Percentiles rank a stretch among this genome's conserved stretches.
These are phyloP conservation scores for Sebastes fasciatus DNA, from an alignment of 2,113 vertebrate genomes.

Conservation along the genomic window DNA sequence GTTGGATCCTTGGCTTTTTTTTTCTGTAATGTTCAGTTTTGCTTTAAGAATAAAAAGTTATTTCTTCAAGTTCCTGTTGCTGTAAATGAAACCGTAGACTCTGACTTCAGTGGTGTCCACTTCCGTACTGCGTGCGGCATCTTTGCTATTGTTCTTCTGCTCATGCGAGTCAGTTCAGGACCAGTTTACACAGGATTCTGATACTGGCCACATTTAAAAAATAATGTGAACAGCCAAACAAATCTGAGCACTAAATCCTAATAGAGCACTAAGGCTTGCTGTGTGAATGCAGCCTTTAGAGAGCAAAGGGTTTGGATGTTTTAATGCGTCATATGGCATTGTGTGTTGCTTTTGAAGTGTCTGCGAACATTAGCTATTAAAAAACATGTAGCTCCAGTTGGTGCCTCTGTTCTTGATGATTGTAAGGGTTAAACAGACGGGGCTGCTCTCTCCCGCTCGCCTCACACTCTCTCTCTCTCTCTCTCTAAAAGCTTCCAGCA, in stretches of 20 bases:
- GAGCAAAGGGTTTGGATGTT: neutral
- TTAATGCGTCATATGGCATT: neutral
- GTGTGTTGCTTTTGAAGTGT: neutral
- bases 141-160: too few species aligned
- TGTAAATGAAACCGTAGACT: too few species aligned
- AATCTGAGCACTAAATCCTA: neutral
- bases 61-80: neutral
- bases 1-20: neutral
- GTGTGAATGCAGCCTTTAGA: neutral
- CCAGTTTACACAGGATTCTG: neutral
- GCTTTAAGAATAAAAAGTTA: neutral
- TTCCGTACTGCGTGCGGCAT: too few species aligned
- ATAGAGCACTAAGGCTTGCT: neutral
- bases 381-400: neutral
- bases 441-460: slow-evolving; percentile 1
- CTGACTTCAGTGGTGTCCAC: too few species aligned
- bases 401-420: neutral
- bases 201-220: neutral
- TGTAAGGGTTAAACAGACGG: slow-evolving; percentile 25
- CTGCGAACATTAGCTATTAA: neutral
- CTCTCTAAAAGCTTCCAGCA: slow-evolving; percentile 52
- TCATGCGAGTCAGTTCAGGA: neutral
- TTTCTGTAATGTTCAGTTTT: neutral
- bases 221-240: neutral
- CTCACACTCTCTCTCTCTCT: neutral